Conservation (phyloP, 2,113 vertebrate genomes). For the Brienomyrus brachyistius region DNA sequence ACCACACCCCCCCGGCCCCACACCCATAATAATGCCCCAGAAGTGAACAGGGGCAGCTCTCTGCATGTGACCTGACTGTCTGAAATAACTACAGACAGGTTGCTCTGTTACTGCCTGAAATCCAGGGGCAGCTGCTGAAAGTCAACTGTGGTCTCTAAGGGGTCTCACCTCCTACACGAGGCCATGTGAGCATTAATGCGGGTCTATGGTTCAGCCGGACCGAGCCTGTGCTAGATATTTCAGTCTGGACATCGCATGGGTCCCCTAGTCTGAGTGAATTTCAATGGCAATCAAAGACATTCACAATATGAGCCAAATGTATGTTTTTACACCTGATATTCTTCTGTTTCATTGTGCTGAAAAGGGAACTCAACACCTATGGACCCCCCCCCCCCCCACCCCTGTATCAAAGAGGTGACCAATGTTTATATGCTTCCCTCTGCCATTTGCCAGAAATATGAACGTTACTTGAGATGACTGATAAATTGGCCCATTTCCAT, state of each 20-base stretch:
- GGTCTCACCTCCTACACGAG: conserved; percentile 10
- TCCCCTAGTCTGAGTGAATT: not conserved
- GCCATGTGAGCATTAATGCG: conserved; percentile 10
- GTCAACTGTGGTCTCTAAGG: conserved; percentile 19
- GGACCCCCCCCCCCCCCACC: not conserved
- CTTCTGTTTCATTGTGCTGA: not conserved
- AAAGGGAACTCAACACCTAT: not conserved
- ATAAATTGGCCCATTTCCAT: not conserved
- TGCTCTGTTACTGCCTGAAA: conserved; percentile 19
- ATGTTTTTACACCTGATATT: not conserved
- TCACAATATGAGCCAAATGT: not conserved
- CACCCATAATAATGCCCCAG: not conserved
- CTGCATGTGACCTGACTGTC: not conserved
- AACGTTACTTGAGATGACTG: not conserved
- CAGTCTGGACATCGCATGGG: not conserved
- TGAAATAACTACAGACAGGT: conserved; percentile 22
- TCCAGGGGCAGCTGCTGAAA: conserved; percentile 26
- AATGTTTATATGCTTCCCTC: not conserved
- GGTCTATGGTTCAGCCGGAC: not conserved
- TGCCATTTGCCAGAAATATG: not conserved
- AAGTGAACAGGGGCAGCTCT: not conserved
- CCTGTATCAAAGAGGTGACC: not conserved
- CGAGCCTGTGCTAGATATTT: not conserved
- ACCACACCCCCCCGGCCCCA: not conserved
- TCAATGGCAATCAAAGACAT: not conserved